phyloP scores from a whole-genome alignment of 2,797 vertebrate genomes.

The Onychomys arenicola region DNA sequence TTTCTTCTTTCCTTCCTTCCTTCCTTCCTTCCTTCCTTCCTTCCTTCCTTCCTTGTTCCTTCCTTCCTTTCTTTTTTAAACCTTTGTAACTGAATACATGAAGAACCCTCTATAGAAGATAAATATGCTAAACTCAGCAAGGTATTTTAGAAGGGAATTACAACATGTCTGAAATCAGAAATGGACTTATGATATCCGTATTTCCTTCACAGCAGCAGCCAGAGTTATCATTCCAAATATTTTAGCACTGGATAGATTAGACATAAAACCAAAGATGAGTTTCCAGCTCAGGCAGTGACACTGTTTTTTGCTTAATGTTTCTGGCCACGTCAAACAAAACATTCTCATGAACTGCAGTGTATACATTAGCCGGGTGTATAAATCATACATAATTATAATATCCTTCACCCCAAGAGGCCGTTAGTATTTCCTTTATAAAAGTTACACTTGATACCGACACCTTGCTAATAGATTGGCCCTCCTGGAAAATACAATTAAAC shows the following conservation, averaged over 20 bases:
- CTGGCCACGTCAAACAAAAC: slow-evolving; percentile 70
- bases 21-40: too few species aligned
- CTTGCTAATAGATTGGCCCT: slow-evolving; percentile 76
- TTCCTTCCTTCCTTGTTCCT: too few species aligned
- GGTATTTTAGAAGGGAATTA: slow-evolving; percentile 69
- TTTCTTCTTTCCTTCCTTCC: neutral
- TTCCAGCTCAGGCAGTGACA: neutral
- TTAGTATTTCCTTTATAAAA: slow-evolving; percentile 79
- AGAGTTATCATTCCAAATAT: slow-evolving; percentile 63
- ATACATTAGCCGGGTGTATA: slow-evolving; percentile 60
- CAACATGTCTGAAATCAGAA: slow-evolving; percentile 68
- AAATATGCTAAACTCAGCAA: slow-evolving; percentile 64
- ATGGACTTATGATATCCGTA: slow-evolving; percentile 61
- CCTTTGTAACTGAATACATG: neutral
- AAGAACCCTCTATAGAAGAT: slow-evolving; percentile 17
- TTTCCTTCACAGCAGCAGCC: slow-evolving; percentile 33
- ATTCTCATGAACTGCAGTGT: slow-evolving; percentile 9
- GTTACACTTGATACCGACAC: slow-evolving; percentile 75
- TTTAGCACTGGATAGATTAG: slow-evolving; percentile 68
- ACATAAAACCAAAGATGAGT: slow-evolving; percentile 58
- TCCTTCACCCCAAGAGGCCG: slow-evolving; percentile 67
- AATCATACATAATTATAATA: slow-evolving; percentile 80
- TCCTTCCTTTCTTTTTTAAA: neutral
- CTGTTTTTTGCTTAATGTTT: slow-evolving; percentile 71
- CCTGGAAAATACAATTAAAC: slow-evolving; percentile 84